phyloP scores from a whole-genome alignment of 2,113 vertebrate genomes.

The Nibea albiflora region DNA sequence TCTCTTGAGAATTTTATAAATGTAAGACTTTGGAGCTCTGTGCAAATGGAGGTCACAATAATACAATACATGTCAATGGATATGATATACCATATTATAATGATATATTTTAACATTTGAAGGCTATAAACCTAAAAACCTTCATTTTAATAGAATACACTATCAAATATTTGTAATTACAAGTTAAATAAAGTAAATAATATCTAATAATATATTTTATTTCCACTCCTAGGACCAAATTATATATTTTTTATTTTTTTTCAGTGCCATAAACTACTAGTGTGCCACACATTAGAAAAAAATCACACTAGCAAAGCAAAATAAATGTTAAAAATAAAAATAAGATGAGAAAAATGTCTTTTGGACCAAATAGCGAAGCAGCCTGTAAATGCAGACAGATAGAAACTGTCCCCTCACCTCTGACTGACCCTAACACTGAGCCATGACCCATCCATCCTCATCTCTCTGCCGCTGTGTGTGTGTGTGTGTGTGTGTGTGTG shows the following conservation, averaged over 20 bases:
- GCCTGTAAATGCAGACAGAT: constrained; percentile 34
- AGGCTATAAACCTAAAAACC: neutral
- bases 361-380: neutral
- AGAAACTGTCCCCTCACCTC: constrained; percentile 63
- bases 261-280: neutral
- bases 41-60: neutral
- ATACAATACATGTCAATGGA: neutral
- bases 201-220: neutral
- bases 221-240: neutral
- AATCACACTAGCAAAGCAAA: no score
- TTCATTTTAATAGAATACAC: neutral
- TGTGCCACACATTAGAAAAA: neutral
- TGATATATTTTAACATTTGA: neutral
- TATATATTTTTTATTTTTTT: neutral
- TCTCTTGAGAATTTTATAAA: neutral
- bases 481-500: constrained; percentile 38
- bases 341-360: no score
- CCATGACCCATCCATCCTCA: constrained; percentile 60
- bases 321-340: no score
- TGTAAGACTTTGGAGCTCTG: neutral
- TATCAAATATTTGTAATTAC: neutral
- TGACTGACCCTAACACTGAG: constrained; percentile 60
- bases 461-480: constrained; percentile 31
- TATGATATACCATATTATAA: neutral
- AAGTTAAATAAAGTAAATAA: neutral